A percentile compares a stretch with the other conserved stretches of the same genome.
Evolutionary conservation across 2,797 vertebrate species (phyloP).

Genomic region (Decapterus maruadsi): DNA sequence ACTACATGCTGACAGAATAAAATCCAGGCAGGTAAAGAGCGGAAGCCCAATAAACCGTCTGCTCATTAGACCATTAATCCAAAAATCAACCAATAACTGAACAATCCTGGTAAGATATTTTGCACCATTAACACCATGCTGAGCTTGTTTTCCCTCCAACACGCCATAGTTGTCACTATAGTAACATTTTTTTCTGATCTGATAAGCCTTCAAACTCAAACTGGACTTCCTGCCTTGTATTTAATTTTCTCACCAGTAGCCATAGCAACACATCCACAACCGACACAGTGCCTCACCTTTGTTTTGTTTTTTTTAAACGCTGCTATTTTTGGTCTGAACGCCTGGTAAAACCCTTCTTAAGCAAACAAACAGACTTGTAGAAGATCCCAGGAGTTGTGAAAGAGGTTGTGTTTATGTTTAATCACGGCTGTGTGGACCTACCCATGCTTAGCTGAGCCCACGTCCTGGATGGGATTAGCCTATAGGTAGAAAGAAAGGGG

Average conservation of each 20-base stretch:
- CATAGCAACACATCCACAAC: slow-evolving; percentile 30
- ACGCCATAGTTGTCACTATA: not conserved
- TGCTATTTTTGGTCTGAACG: slow-evolving; percentile 41
- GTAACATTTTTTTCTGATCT: not conserved
- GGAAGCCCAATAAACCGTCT: not conserved
- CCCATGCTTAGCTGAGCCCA: slow-evolving; percentile 23
- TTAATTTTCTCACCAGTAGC: slow-evolving; percentile 25
- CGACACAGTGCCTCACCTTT: slow-evolving; percentile 6
- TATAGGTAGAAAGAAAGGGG: slow-evolving; percentile 10
- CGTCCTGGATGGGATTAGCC: slow-evolving; percentile 40
- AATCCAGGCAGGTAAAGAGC: not conserved
- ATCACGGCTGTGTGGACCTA: slow-evolving; percentile 12
- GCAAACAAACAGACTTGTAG: slow-evolving; percentile 30
- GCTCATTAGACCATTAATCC: not conserved
- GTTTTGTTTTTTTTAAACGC: slow-evolving; percentile 4
- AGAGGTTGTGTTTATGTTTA: slow-evolving; percentile 38
- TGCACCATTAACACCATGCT: not conserved
- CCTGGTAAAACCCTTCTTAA: slow-evolving; percentile 27
- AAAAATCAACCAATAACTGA: not conserved
- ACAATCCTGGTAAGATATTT: not conserved
- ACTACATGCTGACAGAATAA: slow-evolving; percentile 4
- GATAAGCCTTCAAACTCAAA: slow-evolving; percentile 15
- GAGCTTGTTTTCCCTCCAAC: not conserved
- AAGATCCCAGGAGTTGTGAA: slow-evolving; percentile 37
- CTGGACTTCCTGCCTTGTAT: slow-evolving; percentile 1